Percentiles rank a stretch among this genome's conserved stretches.
Evolutionary conservation across 1,140 invertebrate species (phyloP).

Genomic region (Euglossa dilemma): DNA sequence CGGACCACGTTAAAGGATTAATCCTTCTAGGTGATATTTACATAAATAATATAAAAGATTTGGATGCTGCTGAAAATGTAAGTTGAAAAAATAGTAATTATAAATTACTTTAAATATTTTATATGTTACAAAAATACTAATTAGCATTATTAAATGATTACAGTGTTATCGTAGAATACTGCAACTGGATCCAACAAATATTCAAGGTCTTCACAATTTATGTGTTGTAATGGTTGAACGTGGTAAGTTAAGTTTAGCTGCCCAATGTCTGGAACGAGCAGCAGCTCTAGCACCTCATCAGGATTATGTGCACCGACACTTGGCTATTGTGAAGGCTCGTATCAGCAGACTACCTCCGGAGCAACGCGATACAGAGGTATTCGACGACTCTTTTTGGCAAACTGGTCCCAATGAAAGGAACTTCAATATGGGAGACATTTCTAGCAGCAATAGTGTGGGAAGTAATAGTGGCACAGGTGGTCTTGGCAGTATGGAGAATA

Average conservation of each 20-base stretch:
- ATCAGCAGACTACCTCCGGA: constrained; percentile 80
- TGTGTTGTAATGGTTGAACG: constrained; percentile 97
- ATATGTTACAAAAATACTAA: not conserved
- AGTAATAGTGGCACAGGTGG: not conserved
- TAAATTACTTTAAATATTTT: constrained; percentile 7
- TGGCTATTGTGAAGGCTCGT: constrained; percentile 92
- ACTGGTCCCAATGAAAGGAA: constrained; percentile 43
- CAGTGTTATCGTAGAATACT: constrained; percentile 96
- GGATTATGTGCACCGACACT: constrained; percentile 94
- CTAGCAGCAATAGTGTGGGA: not conserved
- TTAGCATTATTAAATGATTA: constrained; percentile 57
- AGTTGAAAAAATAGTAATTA: constrained; percentile 67
- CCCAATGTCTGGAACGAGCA: constrained; percentile 91
- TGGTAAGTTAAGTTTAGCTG: constrained; percentile 91
- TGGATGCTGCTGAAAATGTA: constrained; percentile 95
- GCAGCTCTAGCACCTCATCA: constrained; percentile 92
- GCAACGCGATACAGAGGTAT: constrained; percentile 75
- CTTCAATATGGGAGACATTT: constrained; percentile 51
- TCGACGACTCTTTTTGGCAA: constrained; percentile 76
- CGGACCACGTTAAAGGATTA: constrained; percentile 96
- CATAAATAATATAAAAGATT: constrained; percentile 97
- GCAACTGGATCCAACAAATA: constrained; percentile 93
- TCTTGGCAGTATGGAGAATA: constrained; percentile 29
- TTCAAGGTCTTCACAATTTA: constrained; percentile 97
- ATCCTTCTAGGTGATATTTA: constrained; percentile 98